These are phyloP conservation scores for Crenichthys baileyi DNA, from an alignment of 2,797 vertebrate genomes.

Conservation along the genomic window DNA sequence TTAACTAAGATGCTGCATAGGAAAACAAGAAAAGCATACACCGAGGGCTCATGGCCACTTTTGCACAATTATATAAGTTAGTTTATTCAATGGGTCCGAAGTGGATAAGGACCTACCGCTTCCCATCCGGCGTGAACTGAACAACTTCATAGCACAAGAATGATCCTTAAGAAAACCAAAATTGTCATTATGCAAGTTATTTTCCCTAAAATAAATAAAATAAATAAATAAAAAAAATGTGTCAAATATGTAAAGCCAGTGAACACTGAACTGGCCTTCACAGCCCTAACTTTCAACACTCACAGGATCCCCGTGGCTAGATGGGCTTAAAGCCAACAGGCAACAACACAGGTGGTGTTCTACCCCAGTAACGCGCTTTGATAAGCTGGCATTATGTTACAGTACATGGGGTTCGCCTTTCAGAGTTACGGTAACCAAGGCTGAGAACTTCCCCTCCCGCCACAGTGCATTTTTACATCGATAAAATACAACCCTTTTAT, in stretches of 20 bases:
- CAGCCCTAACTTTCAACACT: conserved; percentile 59
- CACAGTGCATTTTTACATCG: conserved; percentile 31
- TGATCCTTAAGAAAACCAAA: conserved; percentile 30
- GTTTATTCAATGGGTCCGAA: conserved; percentile 21
- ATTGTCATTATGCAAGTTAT: conserved; percentile 6
- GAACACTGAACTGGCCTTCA: conserved; percentile 39
- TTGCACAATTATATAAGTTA: conserved; percentile 36
- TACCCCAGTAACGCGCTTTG: conserved; percentile 58
- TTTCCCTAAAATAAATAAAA: not conserved
- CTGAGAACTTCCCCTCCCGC: conserved; percentile 69
- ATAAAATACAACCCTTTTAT: conserved; percentile 23
- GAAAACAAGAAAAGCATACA: conserved; percentile 22
- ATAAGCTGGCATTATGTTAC: conserved; percentile 61
- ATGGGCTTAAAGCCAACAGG: conserved; percentile 57
- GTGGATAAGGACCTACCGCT: conserved; percentile 22
- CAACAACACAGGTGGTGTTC: conserved; percentile 68
- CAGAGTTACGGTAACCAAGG: conserved; percentile 76
- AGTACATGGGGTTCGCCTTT: conserved; percentile 65
- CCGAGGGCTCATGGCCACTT: conserved; percentile 44
- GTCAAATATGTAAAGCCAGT: conserved; percentile 15
- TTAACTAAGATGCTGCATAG: conserved; percentile 52
- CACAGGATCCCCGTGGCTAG: conserved; percentile 47
- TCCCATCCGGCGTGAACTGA: conserved; percentile 35
- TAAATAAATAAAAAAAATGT: not conserved
- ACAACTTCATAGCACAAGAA: conserved; percentile 1